These are phyloP conservation scores for Apocheima hispidaria DNA, from an alignment of 2,888 invertebrate species.

Conservation along the genomic window DNA sequence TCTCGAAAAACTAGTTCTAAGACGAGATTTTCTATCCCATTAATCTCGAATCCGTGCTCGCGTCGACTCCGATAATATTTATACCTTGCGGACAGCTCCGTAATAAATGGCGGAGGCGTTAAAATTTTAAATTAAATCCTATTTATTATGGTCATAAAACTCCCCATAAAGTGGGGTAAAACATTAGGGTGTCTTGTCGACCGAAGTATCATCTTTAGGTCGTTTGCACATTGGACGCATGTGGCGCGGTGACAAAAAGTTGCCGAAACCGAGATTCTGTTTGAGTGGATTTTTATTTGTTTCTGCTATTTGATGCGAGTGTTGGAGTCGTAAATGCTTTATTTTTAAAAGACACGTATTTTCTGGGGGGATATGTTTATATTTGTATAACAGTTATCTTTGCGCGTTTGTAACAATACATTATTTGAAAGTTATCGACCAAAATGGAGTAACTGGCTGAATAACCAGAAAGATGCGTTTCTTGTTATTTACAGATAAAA, in stretches of 20 bases:
- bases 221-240: constrained; percentile 41
- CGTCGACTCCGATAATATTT: constrained; percentile 34
- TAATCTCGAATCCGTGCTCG: constrained; percentile 31
- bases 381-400: too few species aligned
- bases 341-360: neutral
- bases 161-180: constrained; percentile 41
- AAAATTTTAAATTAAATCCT: constrained; percentile 48
- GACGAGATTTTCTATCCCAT: constrained; percentile 22
- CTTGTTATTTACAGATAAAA: too few species aligned
- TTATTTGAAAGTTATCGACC: too few species aligned
- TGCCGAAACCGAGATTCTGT: constrained; percentile 24
- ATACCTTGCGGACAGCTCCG: constrained; percentile 33
- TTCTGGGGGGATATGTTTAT: neutral
- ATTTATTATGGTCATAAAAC: constrained; percentile 49
- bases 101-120: constrained; percentile 42
- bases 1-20: constrained; percentile 15
- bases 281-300: constrained; percentile 36
- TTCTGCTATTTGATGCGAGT: constrained; percentile 16
- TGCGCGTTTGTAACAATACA: too few species aligned
- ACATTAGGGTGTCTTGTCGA: constrained; percentile 34
- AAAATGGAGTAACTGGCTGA: too few species aligned
- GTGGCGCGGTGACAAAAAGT: constrained; percentile 37
- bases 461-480: too few species aligned
- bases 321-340: neutral
- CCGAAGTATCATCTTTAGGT: constrained; percentile 38